A percentile compares a stretch with the other conserved stretches of the same genome.
phyloP scores from a whole-genome alignment of 1,140 invertebrate genomes.

The Paraescarpia echinospica region DNA sequence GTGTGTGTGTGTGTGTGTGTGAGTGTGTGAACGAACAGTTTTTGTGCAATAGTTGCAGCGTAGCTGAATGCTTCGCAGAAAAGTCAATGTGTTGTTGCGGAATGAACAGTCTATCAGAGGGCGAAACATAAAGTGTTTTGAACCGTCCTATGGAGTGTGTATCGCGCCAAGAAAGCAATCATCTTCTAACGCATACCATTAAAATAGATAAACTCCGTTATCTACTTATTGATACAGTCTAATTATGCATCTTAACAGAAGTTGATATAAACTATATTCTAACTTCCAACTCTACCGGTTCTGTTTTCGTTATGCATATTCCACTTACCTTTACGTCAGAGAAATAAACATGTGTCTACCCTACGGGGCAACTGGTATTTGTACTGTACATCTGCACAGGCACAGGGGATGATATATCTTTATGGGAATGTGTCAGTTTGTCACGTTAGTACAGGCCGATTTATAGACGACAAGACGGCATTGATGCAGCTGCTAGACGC shows the following conservation, averaged over 20 bases:
- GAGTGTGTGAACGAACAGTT: background rate
- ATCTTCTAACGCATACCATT: background rate
- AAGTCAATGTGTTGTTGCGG: background rate
- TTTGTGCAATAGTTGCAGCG: background rate
- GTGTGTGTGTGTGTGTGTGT: no score
- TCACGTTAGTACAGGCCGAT: background rate
- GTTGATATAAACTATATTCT: no score
- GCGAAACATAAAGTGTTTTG: background rate
- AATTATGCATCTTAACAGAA: no score
- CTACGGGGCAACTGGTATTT: no score
- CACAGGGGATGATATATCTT: no score
- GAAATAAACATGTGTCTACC: no score
- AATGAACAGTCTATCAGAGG: background rate
- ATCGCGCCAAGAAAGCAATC: background rate
- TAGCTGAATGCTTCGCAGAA: background rate
- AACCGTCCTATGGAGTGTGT: background rate
- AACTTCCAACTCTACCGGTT: no score
- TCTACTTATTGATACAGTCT: no score
- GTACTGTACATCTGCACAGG: no score
- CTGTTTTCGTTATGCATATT: no score
- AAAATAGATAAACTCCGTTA: no score
- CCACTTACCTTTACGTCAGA: no score
- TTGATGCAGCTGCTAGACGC: background rate
- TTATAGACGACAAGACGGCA: background rate
- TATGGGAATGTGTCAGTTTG: background rate